A percentile compares a stretch with the other conserved stretches of the same genome.
These are phyloP conservation scores for Nemapogon koenigi DNA, from an alignment of 2,888 invertebrate species.

Conservation along the genomic window DNA sequence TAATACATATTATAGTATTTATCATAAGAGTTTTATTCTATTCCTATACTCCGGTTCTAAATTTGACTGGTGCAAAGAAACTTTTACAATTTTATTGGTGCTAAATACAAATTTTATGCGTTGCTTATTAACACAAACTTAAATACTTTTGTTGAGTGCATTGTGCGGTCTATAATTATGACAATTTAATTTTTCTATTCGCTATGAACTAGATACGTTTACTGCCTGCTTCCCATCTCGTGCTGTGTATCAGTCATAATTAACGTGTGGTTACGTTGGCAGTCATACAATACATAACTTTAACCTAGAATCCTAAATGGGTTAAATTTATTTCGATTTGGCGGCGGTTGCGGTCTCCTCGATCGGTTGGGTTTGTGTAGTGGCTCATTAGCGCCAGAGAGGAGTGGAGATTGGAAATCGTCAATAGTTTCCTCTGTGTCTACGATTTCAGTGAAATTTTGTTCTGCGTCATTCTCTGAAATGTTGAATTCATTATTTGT, in stretches of 20 bases:
- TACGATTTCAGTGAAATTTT: conserved; percentile 12
- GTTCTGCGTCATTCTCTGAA: background rate
- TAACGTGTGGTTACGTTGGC: conserved; percentile 28
- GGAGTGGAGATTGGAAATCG: conserved; percentile 48
- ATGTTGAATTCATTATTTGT: background rate
- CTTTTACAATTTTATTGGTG: too few species aligned
- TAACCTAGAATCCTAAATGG: conserved; percentile 59
- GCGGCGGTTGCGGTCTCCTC: conserved; percentile 39
- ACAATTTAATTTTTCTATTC: too few species aligned
- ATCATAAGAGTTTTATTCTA: too few species aligned
- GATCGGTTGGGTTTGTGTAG: conserved; percentile 43
- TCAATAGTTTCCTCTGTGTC: conserved; percentile 31
- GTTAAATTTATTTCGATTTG: conserved; percentile 49
- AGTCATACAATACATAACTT: conserved; percentile 23
- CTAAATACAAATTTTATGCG: too few species aligned
- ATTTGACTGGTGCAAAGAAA: too few species aligned
- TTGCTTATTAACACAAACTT: too few species aligned
- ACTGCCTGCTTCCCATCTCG: too few species aligned
- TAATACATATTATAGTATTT: too few species aligned
- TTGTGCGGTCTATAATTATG: too few species aligned
- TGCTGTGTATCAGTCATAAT: conserved; percentile 31
- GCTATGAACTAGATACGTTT: too few species aligned
- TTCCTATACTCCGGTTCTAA: too few species aligned
- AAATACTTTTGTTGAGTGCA: too few species aligned
- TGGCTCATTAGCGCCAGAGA: conserved; percentile 50